These are phyloP conservation scores for Takifugu flavidus DNA, from an alignment of 2,113 vertebrate genomes.

Conservation along the genomic window DNA sequence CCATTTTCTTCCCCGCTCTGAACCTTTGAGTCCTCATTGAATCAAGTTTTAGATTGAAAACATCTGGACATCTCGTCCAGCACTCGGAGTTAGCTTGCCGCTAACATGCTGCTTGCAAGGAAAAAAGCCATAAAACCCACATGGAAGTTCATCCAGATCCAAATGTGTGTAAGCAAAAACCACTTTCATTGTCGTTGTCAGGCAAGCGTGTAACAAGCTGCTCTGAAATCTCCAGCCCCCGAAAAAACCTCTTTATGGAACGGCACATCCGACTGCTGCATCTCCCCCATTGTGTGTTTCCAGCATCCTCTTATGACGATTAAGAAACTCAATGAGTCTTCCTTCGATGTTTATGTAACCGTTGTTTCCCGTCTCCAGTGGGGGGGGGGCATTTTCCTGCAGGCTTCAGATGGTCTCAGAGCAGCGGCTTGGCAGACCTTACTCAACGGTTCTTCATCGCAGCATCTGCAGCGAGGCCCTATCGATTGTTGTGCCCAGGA, in stretches of 20 bases:
- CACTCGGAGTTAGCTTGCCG: no score
- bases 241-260: background rate
- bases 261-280: constrained; percentile 17
- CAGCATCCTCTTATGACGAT: constrained; percentile 35
- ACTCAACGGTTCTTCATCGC: constrained; percentile 28
- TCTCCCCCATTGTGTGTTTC: constrained; percentile 18
- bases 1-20: background rate
- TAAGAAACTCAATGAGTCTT: constrained; percentile 23
- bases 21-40: constrained; percentile 30
- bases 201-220: constrained; percentile 2
- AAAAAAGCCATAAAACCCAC: no score
- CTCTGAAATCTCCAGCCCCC: constrained; percentile 18
- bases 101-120: no score
- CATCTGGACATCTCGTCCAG: no score
- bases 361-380: no score
- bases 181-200: background rate
- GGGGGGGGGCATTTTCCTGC: constrained; percentile 4
- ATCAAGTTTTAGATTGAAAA: constrained; percentile 22
- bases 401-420: constrained; percentile 25
- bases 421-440: constrained; percentile 20
- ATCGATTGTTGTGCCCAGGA: constrained; percentile 50
- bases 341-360: constrained; percentile 28
- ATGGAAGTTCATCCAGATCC: no score
- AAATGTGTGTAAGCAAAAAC: no score
- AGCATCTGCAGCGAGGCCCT: constrained; percentile 41